phyloP scores from a whole-genome alignment of 2,888 invertebrate genomes.

The Phytoseiulus persimilis region DNA sequence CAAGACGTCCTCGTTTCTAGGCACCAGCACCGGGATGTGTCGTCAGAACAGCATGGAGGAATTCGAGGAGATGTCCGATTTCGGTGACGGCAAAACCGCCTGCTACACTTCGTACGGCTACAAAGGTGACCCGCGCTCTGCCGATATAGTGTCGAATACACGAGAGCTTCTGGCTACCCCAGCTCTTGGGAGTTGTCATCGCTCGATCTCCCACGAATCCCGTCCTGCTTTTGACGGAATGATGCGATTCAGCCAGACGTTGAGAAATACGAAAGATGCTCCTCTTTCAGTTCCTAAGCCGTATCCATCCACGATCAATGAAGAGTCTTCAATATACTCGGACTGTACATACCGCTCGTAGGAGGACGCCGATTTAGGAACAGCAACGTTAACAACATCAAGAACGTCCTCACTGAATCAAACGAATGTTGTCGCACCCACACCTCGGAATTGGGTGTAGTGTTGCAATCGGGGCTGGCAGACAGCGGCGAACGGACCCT shows the following conservation, averaged over 20 bases:
- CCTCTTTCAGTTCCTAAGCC: constrained; percentile 25
- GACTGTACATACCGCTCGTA: constrained; percentile 34
- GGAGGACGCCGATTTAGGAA: constrained; percentile 5
- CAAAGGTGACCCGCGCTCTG: no score
- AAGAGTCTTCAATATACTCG: constrained; percentile 26
- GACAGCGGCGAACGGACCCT: neutral
- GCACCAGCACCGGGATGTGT: constrained; percentile 7
- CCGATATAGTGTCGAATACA: no score
- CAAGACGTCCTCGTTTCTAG: constrained; percentile 6
- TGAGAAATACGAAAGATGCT: no score
- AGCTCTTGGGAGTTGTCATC: no score
- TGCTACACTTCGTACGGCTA: constrained; percentile 38
- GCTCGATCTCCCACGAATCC: no score
- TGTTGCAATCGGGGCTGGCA: neutral
- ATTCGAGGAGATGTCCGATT: constrained; percentile 32
- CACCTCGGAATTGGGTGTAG: neutral
- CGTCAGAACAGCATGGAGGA: constrained; percentile 31
- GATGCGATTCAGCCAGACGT: no score
- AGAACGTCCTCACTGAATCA: neutral
- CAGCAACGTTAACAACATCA: neutral
- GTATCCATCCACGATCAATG: constrained; percentile 37
- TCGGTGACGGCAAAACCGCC: constrained; percentile 16
- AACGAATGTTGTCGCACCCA: neutral
- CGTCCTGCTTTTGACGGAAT: no score
- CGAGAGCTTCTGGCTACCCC: no score